phyloP scores from a whole-genome alignment of 1,140 invertebrate genomes.

The Camponotus floridanus region DNA sequence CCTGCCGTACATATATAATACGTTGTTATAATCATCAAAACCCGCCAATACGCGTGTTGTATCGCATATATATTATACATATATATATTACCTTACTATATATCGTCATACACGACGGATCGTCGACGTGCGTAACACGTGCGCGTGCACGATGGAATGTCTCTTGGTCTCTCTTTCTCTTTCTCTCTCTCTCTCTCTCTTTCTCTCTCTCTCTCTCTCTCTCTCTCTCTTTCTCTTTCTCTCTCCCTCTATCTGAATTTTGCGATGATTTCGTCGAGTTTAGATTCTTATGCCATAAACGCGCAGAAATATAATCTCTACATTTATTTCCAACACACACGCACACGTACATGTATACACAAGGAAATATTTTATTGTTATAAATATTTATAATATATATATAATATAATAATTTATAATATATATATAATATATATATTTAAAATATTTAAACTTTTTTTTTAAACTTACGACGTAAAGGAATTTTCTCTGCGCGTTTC shows the following conservation, averaged over 20 bases:
- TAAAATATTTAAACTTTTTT: too few relatives aligned
- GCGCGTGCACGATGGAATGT: slow-evolving; percentile 63
- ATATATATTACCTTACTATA: slow-evolving; percentile 51
- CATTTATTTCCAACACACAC: neutral
- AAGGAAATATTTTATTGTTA: slow-evolving; percentile 28
- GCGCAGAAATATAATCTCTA: slow-evolving; percentile 1
- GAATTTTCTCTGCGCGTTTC: neutral
- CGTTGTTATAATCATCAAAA: slow-evolving; percentile 80
- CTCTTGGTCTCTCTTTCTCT: slow-evolving; percentile 47
- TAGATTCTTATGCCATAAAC: neutral
- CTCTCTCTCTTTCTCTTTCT: slow-evolving; percentile 52
- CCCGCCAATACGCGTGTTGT: slow-evolving; percentile 73
- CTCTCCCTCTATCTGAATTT: slow-evolving; percentile 29
- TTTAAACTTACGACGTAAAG: neutral
- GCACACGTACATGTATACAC: neutral
- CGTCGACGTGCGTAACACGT: slow-evolving; percentile 75
- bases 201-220: slow-evolving; percentile 53
- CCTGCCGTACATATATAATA: slow-evolving; percentile 83
- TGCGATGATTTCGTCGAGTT: neutral
- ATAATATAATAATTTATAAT: too few relatives aligned
- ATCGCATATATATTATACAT: slow-evolving; percentile 63
- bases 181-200: slow-evolving; percentile 31
- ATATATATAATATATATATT: too few relatives aligned
- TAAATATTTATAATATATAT: too few relatives aligned
- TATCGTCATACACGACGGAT: slow-evolving; percentile 70